A percentile compares a stretch with the other conserved stretches of the same genome.
Evolutionary conservation across 2,888 invertebrate genomes (phyloP).

Genomic region (Rhogogaster chlorosoma): DNA sequence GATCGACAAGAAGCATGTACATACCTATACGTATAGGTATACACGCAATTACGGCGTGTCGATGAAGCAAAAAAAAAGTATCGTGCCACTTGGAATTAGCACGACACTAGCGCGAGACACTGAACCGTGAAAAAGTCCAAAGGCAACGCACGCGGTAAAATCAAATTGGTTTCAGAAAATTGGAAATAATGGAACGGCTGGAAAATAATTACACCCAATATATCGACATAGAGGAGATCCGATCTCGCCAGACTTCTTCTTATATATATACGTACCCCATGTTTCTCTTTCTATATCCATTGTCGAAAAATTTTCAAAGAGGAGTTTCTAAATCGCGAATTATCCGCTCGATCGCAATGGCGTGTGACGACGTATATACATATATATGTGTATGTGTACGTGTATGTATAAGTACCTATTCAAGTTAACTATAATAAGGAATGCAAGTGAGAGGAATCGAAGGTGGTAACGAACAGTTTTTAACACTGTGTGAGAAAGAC

Average conservation of each 20-base stretch:
- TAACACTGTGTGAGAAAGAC: not conserved
- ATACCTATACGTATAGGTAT: not conserved
- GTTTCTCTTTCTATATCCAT: not conserved
- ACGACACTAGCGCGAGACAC: not conserved
- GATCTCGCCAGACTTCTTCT: not conserved
- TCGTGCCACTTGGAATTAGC: conserved; percentile 22
- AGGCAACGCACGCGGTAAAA: not conserved
- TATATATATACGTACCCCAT: not conserved
- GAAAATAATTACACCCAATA: conserved; percentile 3
- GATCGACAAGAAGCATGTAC: conserved; percentile 1
- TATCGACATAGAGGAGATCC: not conserved
- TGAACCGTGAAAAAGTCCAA: conserved; percentile 35
- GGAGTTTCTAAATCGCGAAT: not conserved
- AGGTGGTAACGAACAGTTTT: not conserved
- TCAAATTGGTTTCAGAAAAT: conserved; percentile 22
- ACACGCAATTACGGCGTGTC: conserved; percentile 13
- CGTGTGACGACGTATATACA: no score
- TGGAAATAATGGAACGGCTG: not conserved
- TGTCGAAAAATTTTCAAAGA: not conserved
- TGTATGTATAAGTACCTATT: not conserved
- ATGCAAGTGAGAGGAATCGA: conserved; percentile 14
- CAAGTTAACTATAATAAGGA: not conserved
- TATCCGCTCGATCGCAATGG: not conserved
- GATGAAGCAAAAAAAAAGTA: conserved; percentile 18
- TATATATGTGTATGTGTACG: no score